Evolutionary conservation across 2,888 invertebrate species (phyloP).

Genomic region (Agonum fuliginosum): DNA sequence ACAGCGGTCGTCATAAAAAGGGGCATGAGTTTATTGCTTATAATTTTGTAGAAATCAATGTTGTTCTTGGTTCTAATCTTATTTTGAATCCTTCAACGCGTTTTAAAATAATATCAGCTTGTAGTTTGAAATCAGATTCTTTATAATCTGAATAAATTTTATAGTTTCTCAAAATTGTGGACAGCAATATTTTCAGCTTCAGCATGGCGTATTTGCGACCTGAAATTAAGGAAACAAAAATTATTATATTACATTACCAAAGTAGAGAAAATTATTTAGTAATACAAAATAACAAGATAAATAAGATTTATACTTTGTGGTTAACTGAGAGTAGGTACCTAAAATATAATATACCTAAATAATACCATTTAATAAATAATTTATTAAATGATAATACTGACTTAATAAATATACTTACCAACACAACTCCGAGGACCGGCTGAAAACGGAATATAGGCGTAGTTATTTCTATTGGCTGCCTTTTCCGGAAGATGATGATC

Average conservation of each 20-base stretch:
- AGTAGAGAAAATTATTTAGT: background rate
- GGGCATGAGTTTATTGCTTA: background rate
- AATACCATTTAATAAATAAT: background rate
- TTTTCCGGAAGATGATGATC: conserved; percentile 88
- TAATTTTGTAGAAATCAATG: background rate
- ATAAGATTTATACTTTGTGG: no score
- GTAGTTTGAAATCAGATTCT: conserved; percentile 78
- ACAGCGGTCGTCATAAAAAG: conserved; percentile 16
- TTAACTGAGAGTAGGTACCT: no score
- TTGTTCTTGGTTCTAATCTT: conserved; percentile 62
- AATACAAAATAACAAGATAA: no score
- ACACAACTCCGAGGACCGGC: conserved; percentile 89
- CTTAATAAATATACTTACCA: conserved; percentile 84
- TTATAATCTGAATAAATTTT: conserved; percentile 76
- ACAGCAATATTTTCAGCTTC: conserved; percentile 81
- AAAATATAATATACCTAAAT: no score
- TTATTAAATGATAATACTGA: conserved; percentile 56
- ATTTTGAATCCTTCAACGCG: conserved; percentile 79
- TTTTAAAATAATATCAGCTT: conserved; percentile 81
- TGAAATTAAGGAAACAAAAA: conserved; percentile 68
- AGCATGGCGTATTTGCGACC: conserved; percentile 83
- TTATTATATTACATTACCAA: background rate
- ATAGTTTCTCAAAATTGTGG: conserved; percentile 80
- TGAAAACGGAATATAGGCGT: conserved; percentile 87
- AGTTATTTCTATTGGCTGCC: conserved; percentile 84